Evolutionary conservation across 2,797 vertebrate species (phyloP), one percentile per base, ranked within the genome.

Genomic region (Erithacus rubecula): DNA sequence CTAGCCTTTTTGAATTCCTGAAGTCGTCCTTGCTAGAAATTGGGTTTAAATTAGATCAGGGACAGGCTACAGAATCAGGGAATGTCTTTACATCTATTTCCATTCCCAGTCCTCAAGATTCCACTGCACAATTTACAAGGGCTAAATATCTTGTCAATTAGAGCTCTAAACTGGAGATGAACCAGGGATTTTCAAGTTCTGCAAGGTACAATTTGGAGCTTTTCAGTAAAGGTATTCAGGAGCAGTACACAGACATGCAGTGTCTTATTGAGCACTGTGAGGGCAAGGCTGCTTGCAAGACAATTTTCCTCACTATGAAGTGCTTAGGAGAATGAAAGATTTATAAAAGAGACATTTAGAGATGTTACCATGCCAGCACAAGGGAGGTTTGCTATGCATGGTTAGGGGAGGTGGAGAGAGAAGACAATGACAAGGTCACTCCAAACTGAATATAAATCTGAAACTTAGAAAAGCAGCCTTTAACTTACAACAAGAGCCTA

Each of bases 281-380:
- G 76, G 76, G 62, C 71, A 92, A 88, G 84, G 84, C 75, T 93
- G 79, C 82, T 89, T 43, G 56, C 60, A 92, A 87, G 92, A 83
- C 70, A 60, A 87, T 95, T 85, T 90, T 72, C 68, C 71, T 92
- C 74, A 63, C 93, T 87, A n/a, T 27, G 68, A 94, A 92, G 74
- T 4, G 0, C 88, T 95, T 55, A 93, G 63, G 59, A 90, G 83
- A 87, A 95, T 52, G 23, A 77, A 92, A 91, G 85, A 89, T 90
- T 92, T 82, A 47, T 87, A 90, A 82, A 90, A 90, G 70, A 79
- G 83, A 60, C 64, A 71, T 89, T 93, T 69, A 84, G 93, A 88
- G 87, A 84, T 44, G 85, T 69, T 91, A 58, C 51, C 65, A 56
- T 46, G 90, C 74, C 91, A 87, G 55, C 55, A 67, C 1, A 4